phyloP scores from a whole-genome alignment of 2,888 invertebrate species.

The Dryocosmus kuriphilus region DNA sequence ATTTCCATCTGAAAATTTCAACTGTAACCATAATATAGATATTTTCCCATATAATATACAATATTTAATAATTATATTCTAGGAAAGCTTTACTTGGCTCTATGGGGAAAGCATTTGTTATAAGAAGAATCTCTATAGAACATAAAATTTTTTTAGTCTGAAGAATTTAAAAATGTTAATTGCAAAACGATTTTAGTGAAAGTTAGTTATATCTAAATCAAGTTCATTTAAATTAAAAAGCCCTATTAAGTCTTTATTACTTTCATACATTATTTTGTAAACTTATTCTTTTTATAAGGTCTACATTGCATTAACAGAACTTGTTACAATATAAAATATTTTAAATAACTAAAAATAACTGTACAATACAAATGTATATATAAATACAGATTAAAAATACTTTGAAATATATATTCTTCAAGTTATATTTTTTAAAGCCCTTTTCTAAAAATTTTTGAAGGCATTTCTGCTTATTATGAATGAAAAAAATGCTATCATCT shows the following conservation, averaged over 20 bases:
- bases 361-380: neutral
- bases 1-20: constrained; percentile 33
- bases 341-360: neutral
- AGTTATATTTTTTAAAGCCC: neutral
- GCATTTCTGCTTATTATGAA: constrained; percentile 12
- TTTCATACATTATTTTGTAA: too few species aligned
- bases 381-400: neutral
- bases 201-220: too few species aligned
- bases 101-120: neutral
- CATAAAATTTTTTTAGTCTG: neutral
- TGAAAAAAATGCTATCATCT: constrained; percentile 13
- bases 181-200: too few species aligned
- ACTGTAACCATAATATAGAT: neutral
- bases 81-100: too few species aligned
- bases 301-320: neutral
- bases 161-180: too few species aligned
- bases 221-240: too few species aligned
- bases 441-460: neutral
- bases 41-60: neutral
- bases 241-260: too few species aligned
- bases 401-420: neutral
- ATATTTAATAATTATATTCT: too few species aligned
- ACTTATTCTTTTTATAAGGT: neutral
- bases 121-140: neutral
- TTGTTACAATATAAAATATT: too few species aligned